Conservation (phyloP, 2,888 invertebrate species). For the Lochmaea crataegi region DNA sequence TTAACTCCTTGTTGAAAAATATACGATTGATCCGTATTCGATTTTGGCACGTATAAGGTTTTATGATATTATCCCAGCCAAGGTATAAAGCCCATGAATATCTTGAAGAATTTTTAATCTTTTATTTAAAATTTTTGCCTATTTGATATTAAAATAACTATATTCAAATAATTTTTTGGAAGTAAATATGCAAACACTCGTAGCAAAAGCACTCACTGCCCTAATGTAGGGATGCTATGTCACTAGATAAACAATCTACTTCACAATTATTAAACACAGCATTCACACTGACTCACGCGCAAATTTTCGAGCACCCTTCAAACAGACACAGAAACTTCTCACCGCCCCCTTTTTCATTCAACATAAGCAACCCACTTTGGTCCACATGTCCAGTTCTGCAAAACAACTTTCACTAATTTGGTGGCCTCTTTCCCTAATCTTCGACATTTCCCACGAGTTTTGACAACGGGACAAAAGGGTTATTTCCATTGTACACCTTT, state of each 20-base stretch:
- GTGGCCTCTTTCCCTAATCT: conserved; percentile 37
- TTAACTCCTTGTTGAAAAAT: too few relatives aligned
- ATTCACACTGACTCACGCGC: conserved; percentile 3
- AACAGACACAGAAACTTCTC: conserved; percentile 9
- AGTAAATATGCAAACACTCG: not conserved
- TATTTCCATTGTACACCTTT: conserved; percentile 45
- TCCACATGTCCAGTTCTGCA: conserved; percentile 24
- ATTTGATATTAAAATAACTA: too few relatives aligned
- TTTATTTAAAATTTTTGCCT: too few relatives aligned
- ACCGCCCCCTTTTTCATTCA: not conserved
- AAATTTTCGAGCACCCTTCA: conserved; percentile 7
- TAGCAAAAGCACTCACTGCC: not conserved
- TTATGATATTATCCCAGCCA: too few relatives aligned
- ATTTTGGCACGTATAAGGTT: too few relatives aligned
- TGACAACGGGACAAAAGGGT: conserved; percentile 43
- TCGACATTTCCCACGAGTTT: conserved; percentile 45
- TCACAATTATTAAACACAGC: not conserved
- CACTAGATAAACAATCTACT: conserved; percentile 2
- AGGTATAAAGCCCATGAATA: too few relatives aligned
- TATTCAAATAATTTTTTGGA: too few relatives aligned
- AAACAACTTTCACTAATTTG: conserved; percentile 40
- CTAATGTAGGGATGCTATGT: not conserved
- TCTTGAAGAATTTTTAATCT: too few relatives aligned
- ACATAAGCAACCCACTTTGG: conserved; percentile 31
- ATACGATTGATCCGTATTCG: too few relatives aligned